A percentile compares a stretch with the other conserved stretches of the same genome.
phyloP scores from a whole-genome alignment of 1,140 invertebrate species.

The Ceratina australensis region DNA sequence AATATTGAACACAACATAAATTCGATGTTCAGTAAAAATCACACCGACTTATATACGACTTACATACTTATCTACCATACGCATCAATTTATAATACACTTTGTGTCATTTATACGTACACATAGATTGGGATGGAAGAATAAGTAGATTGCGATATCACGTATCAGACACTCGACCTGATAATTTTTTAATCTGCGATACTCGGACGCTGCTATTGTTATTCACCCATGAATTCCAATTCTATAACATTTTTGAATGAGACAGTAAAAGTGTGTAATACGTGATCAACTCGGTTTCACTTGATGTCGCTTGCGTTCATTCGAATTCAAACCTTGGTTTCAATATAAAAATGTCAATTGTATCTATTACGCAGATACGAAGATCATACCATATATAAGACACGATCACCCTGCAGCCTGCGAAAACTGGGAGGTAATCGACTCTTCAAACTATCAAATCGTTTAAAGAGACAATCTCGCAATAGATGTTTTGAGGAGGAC shows the following conservation, averaged over 20 bases:
- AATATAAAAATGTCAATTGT: slow-evolving; percentile 26
- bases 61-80: too few relatives aligned
- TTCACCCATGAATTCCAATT: too few relatives aligned
- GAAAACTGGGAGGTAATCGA: slow-evolving; percentile 65
- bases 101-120: too few relatives aligned
- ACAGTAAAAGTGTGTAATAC: too few relatives aligned
- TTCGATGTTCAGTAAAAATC: background rate
- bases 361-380: slow-evolving; percentile 63
- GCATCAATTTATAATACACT: too few relatives aligned
- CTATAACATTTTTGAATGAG: too few relatives aligned
- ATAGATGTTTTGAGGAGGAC: background rate
- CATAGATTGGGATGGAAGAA: too few relatives aligned
- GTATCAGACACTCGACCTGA: background rate
- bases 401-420: slow-evolving; percentile 57
- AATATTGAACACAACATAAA: background rate
- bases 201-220: too few relatives aligned
- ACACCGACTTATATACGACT: too few relatives aligned
- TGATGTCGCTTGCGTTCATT: background rate
- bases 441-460: slow-evolving; percentile 22
- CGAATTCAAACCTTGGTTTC: slow-evolving; percentile 29
- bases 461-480: background rate
- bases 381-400: slow-evolving; percentile 62
- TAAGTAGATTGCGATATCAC: background rate
- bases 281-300: background rate
- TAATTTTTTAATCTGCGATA: background rate